These are phyloP conservation scores for Mico argentatus DNA, from an alignment of 2,797 vertebrate genomes.

Conservation along the genomic window DNA sequence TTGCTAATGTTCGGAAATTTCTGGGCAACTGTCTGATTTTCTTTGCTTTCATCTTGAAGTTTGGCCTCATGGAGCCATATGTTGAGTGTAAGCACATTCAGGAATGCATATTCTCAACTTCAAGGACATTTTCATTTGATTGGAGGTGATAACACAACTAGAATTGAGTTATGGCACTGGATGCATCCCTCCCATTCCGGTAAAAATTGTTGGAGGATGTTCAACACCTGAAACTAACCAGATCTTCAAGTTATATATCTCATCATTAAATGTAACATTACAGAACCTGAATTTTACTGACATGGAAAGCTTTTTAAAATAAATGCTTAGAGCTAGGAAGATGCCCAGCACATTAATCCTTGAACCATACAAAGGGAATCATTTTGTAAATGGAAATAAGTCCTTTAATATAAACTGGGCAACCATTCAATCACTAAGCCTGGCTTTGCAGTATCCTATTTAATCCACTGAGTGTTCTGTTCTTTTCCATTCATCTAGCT, in stretches of 20 bases:
- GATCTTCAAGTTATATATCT: slow-evolving; percentile 63
- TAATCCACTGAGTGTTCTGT: slow-evolving; percentile 62
- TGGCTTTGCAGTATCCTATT: slow-evolving; percentile 54
- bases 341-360: slow-evolving; percentile 59
- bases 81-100: slow-evolving; percentile 19
- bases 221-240: slow-evolving; percentile 71
- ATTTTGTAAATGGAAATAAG: slow-evolving; percentile 71
- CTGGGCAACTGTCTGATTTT: slow-evolving; percentile 62
- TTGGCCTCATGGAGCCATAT: slow-evolving; percentile 42
- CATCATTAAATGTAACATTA: slow-evolving; percentile 62
- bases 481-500: slow-evolving; percentile 66
- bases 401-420: slow-evolving; percentile 72
- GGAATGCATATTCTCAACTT: slow-evolving; percentile 31
- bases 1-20: slow-evolving; percentile 59
- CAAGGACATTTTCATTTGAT: slow-evolving; percentile 58
- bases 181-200: slow-evolving; percentile 55
- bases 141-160: slow-evolving; percentile 59
- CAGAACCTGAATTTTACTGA: slow-evolving; percentile 71
- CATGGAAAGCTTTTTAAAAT: slow-evolving; percentile 66
- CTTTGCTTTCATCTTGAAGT: slow-evolving; percentile 63
- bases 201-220: slow-evolving; percentile 63
- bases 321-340: slow-evolving; percentile 65
- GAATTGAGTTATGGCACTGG: slow-evolving; percentile 40
- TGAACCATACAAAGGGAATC: slow-evolving; percentile 47
- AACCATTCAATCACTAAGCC: slow-evolving; percentile 66